Evolutionary conservation across 2,113 vertebrate species (phyloP).

Genomic region (Delphinus delphis): DNA sequence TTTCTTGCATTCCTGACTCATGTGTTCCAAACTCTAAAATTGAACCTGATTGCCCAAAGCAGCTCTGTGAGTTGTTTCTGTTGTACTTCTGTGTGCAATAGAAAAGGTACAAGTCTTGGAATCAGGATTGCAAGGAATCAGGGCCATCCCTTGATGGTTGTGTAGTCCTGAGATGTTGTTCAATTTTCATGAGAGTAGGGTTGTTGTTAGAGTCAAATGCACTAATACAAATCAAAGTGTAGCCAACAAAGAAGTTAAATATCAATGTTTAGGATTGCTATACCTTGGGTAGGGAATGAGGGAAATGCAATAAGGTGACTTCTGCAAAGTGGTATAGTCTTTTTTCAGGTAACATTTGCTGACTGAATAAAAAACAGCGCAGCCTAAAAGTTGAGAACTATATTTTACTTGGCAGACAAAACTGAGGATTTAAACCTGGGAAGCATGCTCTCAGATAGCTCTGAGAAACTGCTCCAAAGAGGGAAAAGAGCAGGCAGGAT

Average conservation of each 20-base stretch:
- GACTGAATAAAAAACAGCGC: too few species aligned
- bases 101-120: neutral
- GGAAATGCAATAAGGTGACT: neutral
- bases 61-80: neutral
- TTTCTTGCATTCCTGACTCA: neutral
- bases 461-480: too few species aligned
- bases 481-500: too few species aligned
- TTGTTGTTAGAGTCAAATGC: neutral
- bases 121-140: neutral
- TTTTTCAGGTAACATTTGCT: neutral
- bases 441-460: too few species aligned
- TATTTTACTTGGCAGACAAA: too few species aligned
- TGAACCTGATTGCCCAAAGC: neutral
- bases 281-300: neutral
- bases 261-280: neutral
- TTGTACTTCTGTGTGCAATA: neutral
- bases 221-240: neutral
- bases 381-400: neutral
- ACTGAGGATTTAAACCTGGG: too few species aligned
- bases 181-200: neutral
- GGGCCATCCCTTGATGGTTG: fast-evolving
- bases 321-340: neutral
- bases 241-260: neutral
- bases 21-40: neutral
- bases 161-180: neutral